Evolutionary conservation across 2,113 vertebrate genomes (phyloP).

Genomic region (Trogon surrucura): DNA sequence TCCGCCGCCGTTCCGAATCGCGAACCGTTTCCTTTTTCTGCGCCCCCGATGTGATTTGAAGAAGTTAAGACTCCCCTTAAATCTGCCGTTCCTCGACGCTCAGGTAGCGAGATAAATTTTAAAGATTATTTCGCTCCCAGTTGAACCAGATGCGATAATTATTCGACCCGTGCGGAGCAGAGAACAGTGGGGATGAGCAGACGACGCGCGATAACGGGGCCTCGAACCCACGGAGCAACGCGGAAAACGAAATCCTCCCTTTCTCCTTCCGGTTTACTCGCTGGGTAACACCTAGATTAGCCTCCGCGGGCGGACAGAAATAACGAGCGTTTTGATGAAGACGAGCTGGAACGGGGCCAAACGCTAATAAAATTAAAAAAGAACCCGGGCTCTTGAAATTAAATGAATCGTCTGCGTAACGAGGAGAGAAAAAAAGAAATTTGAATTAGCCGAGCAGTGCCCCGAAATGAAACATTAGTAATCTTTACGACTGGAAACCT

Average conservation of each 20-base stretch:
- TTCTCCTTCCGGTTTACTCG: conserved; percentile 40
- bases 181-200: neutral
- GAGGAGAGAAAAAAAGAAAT: conserved; percentile 12
- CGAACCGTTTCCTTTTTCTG: too few species aligned
- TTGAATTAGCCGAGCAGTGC: conserved; percentile 46
- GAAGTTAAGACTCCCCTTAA: neutral
- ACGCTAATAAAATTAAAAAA: conserved; percentile 55
- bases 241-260: conserved; percentile 3
- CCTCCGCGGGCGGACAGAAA: conserved; percentile 56
- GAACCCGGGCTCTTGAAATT: conserved; percentile 47
- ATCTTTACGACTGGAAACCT: conserved; percentile 63
- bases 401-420: conserved; percentile 61
- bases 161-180: neutral
- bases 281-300: conserved; percentile 46
- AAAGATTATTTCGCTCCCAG: neutral
- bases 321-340: conserved; percentile 68
- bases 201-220: neutral
- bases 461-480: conserved; percentile 29
- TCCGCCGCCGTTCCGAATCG: too few species aligned
- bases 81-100: neutral
- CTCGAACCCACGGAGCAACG: neutral
- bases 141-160: neutral
- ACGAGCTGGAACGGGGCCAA: conserved; percentile 61
- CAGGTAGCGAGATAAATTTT: neutral
- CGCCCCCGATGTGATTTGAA: neutral